phyloP scores from a whole-genome alignment of 1,140 invertebrate genomes.

The Melanaphis sacchari region DNA sequence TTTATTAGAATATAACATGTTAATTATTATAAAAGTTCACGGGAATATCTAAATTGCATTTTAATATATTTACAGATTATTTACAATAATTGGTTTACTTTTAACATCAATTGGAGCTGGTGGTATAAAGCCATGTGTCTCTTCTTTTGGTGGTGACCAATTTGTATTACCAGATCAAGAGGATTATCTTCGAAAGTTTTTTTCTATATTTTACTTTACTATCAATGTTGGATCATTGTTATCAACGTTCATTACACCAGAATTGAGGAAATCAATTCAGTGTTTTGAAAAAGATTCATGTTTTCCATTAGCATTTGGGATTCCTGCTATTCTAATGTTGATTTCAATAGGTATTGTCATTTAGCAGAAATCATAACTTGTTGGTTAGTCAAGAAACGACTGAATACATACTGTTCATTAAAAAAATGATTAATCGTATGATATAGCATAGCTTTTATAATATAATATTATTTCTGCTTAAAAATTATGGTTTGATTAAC shows the following conservation, averaged over 20 bases:
- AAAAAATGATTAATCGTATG: neutral
- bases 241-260: slow-evolving; percentile 88
- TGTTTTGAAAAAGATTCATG: slow-evolving; percentile 85
- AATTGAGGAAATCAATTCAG: slow-evolving; percentile 79
- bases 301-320: slow-evolving; percentile 89
- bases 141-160: slow-evolving; percentile 97
- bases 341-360: slow-evolving; percentile 74
- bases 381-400: neutral
- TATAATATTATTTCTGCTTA: too few relatives aligned
- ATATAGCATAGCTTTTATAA: too few relatives aligned
- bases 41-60: neutral
- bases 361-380: neutral
- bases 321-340: slow-evolving; percentile 87
- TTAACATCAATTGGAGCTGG: slow-evolving; percentile 92
- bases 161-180: slow-evolving; percentile 81
- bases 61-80: slow-evolving; percentile 67
- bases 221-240: slow-evolving; percentile 92
- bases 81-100: slow-evolving; percentile 78
- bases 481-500: too few relatives aligned
- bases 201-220: slow-evolving; percentile 92
- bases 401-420: neutral
- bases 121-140: slow-evolving; percentile 96
- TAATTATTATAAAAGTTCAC: neutral
- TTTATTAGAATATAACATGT: neutral
- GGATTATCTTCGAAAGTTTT: slow-evolving; percentile 80